These are phyloP conservation scores for Petromus typicus DNA, from an alignment of 2,113 vertebrate genomes.

Conservation along the genomic window DNA sequence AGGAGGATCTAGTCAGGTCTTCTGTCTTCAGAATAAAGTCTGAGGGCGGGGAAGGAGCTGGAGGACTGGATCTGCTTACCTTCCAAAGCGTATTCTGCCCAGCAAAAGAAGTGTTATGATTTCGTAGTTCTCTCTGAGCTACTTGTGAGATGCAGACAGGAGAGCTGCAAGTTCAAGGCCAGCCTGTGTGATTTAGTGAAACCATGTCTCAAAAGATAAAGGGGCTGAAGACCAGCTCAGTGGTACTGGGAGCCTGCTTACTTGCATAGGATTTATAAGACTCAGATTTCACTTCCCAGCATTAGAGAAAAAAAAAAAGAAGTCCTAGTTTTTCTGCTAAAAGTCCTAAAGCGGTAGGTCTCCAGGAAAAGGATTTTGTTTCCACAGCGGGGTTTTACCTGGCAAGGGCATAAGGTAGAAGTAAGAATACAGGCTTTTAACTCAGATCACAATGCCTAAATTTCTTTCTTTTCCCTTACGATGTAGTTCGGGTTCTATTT, in stretches of 20 bases:
- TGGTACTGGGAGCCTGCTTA: background rate
- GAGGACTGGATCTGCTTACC: background rate
- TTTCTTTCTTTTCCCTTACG: no score
- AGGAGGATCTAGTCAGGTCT: background rate
- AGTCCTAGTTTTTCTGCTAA: background rate
- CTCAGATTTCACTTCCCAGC: background rate
- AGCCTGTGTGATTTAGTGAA: background rate
- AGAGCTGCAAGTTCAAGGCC: background rate
- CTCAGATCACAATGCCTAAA: background rate
- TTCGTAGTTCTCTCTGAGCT: background rate
- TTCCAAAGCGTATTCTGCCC: background rate
- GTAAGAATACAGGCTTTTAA: background rate
- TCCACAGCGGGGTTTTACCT: background rate
- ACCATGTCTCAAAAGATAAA: background rate
- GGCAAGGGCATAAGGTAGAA: background rate
- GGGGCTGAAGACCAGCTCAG: background rate
- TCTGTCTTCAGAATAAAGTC: slow-evolving; percentile 6
- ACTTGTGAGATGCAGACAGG: background rate
- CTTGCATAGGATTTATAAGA: background rate
- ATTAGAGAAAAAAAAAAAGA: background rate
- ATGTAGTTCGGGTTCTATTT: background rate
- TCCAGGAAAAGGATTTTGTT: background rate
- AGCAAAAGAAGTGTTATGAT: background rate
- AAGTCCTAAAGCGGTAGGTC: background rate
- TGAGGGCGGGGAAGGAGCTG: background rate